Evolutionary conservation across 2,797 vertebrate species (phyloP), one percentile per base, ranked within the genome.

Genomic region (Microchirus variegatus): DNA sequence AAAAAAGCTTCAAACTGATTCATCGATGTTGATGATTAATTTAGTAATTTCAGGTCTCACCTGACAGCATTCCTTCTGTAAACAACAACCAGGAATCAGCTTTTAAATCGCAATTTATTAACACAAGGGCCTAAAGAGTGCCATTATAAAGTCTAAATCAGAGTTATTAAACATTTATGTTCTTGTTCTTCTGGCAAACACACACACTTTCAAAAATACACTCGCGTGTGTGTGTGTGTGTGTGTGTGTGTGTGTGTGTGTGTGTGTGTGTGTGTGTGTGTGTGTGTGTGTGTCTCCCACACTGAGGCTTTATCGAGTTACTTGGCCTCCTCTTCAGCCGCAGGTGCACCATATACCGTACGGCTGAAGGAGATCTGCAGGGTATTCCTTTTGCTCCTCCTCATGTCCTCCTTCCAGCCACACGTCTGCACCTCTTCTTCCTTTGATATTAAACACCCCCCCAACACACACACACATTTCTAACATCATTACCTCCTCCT

Each of bases 271-370:
- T 61, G 59, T 69, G 59, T 79, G n/a, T 22, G 22, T 22, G 22
- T 22, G 22, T 22, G 22, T 22, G 22, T 67, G 70, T 61, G 59
- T 69, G 59, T 79, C 71, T 75, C 74, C 43, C 54, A 67, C 59
- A 60, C 63, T 59, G 56, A 84, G 52, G 16, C 37, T 77, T 70
- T 59, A 44, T 47, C 60, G 84, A 70, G 86, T 85, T 81, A 69
- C 66, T 56, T 58, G 72, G 73, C 69, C 78, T 72, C 45, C 53
- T 78, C 74, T 59, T 59, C 44, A 59, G 76, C 67, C 43, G 68
- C 80, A 84, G 86, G 83, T 87, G 81, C 67, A 75, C 55, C 13
- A 15, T 22, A n/a, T n/a, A n/a, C 59, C 49, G 52, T 53, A 22
- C 53, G 78, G 62, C 60, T 48, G 43, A 38, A 44, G 75, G 60